phyloP scores from a whole-genome alignment of 1,140 invertebrate genomes.

The Dreissena rostriformis region DNA sequence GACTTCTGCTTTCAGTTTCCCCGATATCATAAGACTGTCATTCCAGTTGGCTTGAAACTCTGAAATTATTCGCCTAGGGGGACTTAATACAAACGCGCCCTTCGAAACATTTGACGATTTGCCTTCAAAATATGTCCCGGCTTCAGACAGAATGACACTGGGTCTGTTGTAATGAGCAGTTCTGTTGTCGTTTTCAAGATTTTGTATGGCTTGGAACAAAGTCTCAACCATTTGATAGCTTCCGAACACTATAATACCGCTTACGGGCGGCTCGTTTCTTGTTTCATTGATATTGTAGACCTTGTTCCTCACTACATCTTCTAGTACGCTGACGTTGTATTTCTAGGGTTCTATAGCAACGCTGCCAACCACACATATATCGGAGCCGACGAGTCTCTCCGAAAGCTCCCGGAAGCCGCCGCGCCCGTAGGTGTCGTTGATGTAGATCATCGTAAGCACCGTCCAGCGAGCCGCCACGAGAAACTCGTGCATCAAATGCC shows the following conservation, averaged over 20 bases:
- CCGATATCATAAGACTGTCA: not conserved
- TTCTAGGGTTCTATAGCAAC: not conserved
- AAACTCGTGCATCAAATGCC: slow-evolving; percentile 30
- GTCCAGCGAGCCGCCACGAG: slow-evolving; percentile 31
- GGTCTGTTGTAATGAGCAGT: not conserved
- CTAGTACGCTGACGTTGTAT: not conserved
- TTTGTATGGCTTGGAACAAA: slow-evolving; percentile 8
- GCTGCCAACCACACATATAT: slow-evolving; percentile 26
- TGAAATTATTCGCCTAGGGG: slow-evolving; percentile 9
- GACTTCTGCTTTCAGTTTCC: slow-evolving; percentile 16
- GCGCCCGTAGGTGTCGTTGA: slow-evolving; percentile 39
- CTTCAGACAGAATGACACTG: slow-evolving; percentile 45
- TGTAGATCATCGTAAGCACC: slow-evolving; percentile 32
- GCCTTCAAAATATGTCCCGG: slow-evolving; percentile 13
- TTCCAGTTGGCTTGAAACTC: slow-evolving; percentile 24
- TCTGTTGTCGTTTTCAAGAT: not conserved
- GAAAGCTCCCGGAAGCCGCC: slow-evolving; percentile 27
- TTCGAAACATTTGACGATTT: not conserved
- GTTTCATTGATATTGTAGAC: not conserved
- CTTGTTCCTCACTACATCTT: slow-evolving; percentile 15
- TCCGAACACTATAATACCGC: slow-evolving; percentile 46
- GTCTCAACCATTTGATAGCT: slow-evolving; percentile 3
- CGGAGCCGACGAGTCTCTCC: not conserved
- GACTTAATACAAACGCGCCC: slow-evolving; percentile 45
- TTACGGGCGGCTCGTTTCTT: not conserved